These are phyloP conservation scores for Tipula vernalis DNA, from an alignment of 2,888 invertebrate species.

Conservation along the genomic window DNA sequence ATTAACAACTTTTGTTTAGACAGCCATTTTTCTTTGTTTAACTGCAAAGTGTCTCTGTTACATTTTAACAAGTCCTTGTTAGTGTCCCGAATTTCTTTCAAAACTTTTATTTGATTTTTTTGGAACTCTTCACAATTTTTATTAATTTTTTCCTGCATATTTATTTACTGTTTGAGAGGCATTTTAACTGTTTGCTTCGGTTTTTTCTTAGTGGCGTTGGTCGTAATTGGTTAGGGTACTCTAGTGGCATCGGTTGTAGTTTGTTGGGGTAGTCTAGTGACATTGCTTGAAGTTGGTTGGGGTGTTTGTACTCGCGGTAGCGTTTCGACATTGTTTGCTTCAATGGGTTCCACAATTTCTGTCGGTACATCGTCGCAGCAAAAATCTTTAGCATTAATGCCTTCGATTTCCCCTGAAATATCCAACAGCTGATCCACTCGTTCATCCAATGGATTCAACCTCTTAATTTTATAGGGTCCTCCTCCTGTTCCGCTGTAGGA, in stretches of 20 bases:
- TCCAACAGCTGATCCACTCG: neutral
- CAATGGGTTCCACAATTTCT: neutral
- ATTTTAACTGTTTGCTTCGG: neutral
- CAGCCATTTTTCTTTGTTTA: neutral
- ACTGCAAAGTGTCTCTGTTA: neutral
- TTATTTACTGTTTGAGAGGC: neutral
- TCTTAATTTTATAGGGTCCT: neutral
- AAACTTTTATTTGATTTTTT: too few species aligned
- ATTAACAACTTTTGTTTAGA: neutral
- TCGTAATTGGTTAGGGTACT: neutral
- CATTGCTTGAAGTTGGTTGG: neutral
- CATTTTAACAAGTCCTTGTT: neutral
- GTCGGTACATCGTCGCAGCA: neutral
- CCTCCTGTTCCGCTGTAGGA: neutral
- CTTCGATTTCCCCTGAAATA: neutral
- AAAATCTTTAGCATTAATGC: neutral
- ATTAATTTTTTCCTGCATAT: neutral
- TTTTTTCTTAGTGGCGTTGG: neutral
- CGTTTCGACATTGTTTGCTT: neutral
- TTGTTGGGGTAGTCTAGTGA: too few species aligned
- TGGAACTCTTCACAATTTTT: neutral
- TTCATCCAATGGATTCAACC: neutral
- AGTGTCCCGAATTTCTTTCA: neutral
- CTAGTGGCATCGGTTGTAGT: too few species aligned
- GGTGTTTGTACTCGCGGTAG: neutral